Evolutionary conservation across 2,888 invertebrate species (phyloP).

Genomic region (Apocheima hispidaria): DNA sequence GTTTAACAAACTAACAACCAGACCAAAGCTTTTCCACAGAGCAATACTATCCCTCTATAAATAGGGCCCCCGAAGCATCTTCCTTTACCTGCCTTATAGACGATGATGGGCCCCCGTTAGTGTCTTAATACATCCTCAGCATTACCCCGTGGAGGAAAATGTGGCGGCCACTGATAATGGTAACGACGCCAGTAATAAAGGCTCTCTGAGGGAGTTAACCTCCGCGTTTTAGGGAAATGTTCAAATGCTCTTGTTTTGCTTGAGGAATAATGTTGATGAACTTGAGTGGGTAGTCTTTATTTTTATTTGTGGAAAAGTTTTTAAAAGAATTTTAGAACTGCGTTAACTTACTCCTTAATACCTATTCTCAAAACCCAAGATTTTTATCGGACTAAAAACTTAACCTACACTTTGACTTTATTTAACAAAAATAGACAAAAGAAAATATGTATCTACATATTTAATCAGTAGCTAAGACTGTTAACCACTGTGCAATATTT

Average conservation of each 20-base stretch:
- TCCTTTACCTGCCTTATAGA: slow-evolving; percentile 37
- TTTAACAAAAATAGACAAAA: too few species aligned
- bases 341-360: too few species aligned
- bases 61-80: slow-evolving; percentile 15
- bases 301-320: slow-evolving; percentile 1
- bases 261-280: slow-evolving; percentile 13
- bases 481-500: too few species aligned
- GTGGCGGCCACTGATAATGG: slow-evolving; percentile 42
- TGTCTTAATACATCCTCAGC: slow-evolving; percentile 45
- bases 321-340: background rate
- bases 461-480: too few species aligned
- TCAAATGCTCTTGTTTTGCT: slow-evolving; percentile 18
- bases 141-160: slow-evolving; percentile 45
- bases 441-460: too few species aligned
- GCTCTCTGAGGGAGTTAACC: slow-evolving; percentile 13
- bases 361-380: too few species aligned
- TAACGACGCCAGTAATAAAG: slow-evolving; percentile 15
- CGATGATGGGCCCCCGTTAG: slow-evolving; percentile 42
- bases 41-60: slow-evolving; percentile 15
- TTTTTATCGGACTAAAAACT: too few species aligned
- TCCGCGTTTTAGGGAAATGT: slow-evolving; percentile 14
- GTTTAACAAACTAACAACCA: background rate
- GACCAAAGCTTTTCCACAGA: background rate
- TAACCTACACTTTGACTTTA: too few species aligned
- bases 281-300: slow-evolving; percentile 1